Percentiles rank a stretch among this genome's conserved stretches.
phyloP scores from a whole-genome alignment of 1,140 invertebrate species.

The Caenorhabditis inopinata region DNA sequence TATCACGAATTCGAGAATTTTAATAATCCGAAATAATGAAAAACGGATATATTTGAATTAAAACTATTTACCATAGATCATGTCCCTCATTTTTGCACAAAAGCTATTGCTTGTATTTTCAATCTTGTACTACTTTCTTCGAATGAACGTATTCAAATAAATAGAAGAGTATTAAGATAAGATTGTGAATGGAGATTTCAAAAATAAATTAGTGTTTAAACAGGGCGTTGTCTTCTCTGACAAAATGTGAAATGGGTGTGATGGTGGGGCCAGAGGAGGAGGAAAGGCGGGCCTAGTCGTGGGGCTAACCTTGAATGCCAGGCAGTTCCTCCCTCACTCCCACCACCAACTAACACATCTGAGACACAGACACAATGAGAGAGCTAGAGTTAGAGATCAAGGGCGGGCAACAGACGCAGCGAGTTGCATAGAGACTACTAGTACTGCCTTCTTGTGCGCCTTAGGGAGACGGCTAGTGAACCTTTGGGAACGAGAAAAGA shows the following conservation, averaged over 20 bases:
- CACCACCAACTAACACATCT: neutral
- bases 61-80: conserved; percentile 10
- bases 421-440: neutral
- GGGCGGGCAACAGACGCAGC: conserved; percentile 9
- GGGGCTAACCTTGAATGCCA: conserved; percentile 34
- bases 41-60: too few species aligned
- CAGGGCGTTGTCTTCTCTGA: neutral
- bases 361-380: conserved; percentile 24
- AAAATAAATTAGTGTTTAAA: conserved; percentile 1
- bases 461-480: neutral
- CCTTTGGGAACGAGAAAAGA: neutral
- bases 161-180: neutral
- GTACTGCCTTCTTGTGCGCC: neutral
- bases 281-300: neutral
- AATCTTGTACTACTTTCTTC: neutral
- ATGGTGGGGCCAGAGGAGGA: neutral
- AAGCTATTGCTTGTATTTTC: neutral
- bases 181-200: neutral
- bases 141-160: neutral
- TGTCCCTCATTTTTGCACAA: conserved; percentile 1
- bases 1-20: too few species aligned
- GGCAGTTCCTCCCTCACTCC: neutral
- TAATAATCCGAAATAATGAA: too few species aligned
- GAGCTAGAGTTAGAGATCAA: neutral
- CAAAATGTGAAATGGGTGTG: conserved; percentile 13